Base-by-base conservation (phyloP, 1,140 invertebrate genomes). In the Brachionus manjavacas region DNA sequence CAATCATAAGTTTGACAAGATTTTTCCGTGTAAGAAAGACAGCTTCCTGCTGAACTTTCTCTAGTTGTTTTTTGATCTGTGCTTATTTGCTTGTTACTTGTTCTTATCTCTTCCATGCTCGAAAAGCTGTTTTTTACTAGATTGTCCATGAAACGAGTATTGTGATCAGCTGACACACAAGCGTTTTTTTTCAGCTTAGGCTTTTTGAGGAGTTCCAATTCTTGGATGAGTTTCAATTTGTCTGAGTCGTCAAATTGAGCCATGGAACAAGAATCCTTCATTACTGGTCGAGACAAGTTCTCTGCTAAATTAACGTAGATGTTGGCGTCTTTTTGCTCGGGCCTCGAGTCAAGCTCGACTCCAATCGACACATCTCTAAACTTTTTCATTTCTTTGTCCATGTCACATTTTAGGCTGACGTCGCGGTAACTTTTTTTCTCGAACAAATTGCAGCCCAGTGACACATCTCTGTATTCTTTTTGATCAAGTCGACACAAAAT, bases 391-490 rank as follows among this genome's bases (percentile, higher is more conserved):
- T 81, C 79, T 35, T 83, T 49, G 35, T 83, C 81, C 16, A 46
- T 20, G 20, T 83, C 41, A 72, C 81, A 83, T 31, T 49, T 49
- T 0, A 83, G 4, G 55, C 60, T 83, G 20, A 72, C 81, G 52
- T 83, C 68, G 4, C 81, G 43, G 11, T 80, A 60, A 12, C 35
- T 16, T 81, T 81, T 81, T 31, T 46, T 64, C 7, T 60, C 25
- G 20, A 25, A 4, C n/a, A 81, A 14, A 16, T 81, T 39, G 39
- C 79, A 81, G 2, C 79, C 79, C 9, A 81, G 28, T 7, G 52
- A 81, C 11, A 81, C 79, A 68, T 81, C 79, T 20, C 79, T n/a
- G 2, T 9, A 68, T n/a, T 81, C 79, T 64, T 68, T 81, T 43
- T 31, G 31, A 68, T 81, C 79, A 23, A 81, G 52, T 49, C 52